Conservation (phyloP, 37 sponge, comb jelly and placozoan genomes). For the Trichoplax adhaerens region DNA sequence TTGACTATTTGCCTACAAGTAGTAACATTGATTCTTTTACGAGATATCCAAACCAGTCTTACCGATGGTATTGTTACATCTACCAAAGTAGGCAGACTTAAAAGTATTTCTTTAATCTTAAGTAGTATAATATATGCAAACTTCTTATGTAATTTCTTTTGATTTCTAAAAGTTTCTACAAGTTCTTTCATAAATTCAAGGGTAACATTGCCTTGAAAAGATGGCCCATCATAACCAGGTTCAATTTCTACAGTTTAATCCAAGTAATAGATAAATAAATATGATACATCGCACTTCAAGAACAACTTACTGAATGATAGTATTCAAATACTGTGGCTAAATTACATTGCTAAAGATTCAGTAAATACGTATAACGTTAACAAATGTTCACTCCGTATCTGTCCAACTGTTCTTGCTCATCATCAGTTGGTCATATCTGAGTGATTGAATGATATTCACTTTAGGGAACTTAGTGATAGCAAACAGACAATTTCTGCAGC, state of each 20-base stretch:
- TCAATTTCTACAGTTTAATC: slow-evolving; percentile 43
- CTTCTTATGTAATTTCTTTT: slow-evolving; percentile 79
- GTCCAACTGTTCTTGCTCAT: neutral
- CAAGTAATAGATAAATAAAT: neutral
- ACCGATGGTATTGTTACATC: slow-evolving; percentile 64
- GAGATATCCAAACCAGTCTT: neutral
- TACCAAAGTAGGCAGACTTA: slow-evolving; percentile 33
- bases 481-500: no score
- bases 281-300: neutral
- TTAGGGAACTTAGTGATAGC: no score
- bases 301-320: slow-evolving; percentile 3
- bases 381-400: slow-evolving; percentile 4
- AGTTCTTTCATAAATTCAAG: slow-evolving; percentile 77
- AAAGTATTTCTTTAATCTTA: neutral
- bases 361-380: neutral
- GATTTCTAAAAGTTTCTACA: slow-evolving; percentile 43
- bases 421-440: no score
- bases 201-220: slow-evolving; percentile 59
- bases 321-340: neutral
- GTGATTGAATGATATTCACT: no score
- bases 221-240: slow-evolving; percentile 65
- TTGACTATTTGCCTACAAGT: neutral
- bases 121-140: slow-evolving; percentile 81
- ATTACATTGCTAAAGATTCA: neutral
- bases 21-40: neutral